Evolutionary conservation across 2,797 vertebrate species (phyloP).

Genomic region (Thaleichthys pacificus): DNA sequence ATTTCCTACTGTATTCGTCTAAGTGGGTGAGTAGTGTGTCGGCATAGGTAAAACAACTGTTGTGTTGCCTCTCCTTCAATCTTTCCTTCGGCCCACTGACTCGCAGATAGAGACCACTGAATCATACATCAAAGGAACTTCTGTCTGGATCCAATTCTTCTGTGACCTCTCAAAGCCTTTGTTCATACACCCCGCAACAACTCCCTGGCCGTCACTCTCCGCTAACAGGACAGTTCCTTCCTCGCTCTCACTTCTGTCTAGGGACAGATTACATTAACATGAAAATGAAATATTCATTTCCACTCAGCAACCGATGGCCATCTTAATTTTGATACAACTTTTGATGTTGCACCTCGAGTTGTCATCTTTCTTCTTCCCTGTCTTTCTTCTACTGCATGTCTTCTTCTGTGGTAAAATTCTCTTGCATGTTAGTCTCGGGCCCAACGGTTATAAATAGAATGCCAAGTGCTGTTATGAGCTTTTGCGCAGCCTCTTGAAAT

Average conservation of each 20-base stretch:
- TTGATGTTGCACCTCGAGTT: slow-evolving; percentile 48
- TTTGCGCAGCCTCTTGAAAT: slow-evolving; percentile 51
- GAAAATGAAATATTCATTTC: slow-evolving; percentile 75
- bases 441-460: slow-evolving; percentile 50
- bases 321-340: slow-evolving; percentile 64
- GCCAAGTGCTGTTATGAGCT: slow-evolving; percentile 44
- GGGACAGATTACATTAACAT: slow-evolving; percentile 71
- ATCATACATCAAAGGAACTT: slow-evolving; percentile 68
- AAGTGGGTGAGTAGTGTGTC: slow-evolving; percentile 14
- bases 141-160: slow-evolving; percentile 56
- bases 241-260: slow-evolving; percentile 40
- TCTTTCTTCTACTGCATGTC: background rate
- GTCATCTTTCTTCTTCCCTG: slow-evolving; percentile 40
- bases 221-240: slow-evolving; percentile 44
- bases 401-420: slow-evolving; percentile 9
- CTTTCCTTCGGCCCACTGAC: slow-evolving; percentile 37
- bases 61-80: slow-evolving; percentile 50
- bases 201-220: slow-evolving; percentile 45
- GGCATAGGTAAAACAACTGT: slow-evolving; percentile 51
- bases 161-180: slow-evolving; percentile 64
- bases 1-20: too few species aligned
- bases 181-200: slow-evolving; percentile 64
- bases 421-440: slow-evolving; percentile 37
- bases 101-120: slow-evolving; percentile 58
- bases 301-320: slow-evolving; percentile 65